Conservation (phyloP, 2,113 vertebrate species). For the Globicephala melas region DNA sequence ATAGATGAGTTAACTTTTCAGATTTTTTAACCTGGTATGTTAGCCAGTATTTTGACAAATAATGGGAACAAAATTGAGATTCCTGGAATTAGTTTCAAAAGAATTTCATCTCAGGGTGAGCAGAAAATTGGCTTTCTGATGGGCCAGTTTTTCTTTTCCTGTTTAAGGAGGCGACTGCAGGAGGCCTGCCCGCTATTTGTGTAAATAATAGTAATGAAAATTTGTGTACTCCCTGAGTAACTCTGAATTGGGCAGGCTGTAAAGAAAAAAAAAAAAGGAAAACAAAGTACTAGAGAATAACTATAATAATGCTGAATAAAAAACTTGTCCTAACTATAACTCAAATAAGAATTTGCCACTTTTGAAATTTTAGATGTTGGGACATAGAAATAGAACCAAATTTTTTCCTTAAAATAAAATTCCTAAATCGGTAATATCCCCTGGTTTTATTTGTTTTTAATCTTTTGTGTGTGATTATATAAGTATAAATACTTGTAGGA, state of each 20-base stretch:
- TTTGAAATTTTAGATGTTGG: background rate
- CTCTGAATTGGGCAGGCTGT: background rate
- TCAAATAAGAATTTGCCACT: background rate
- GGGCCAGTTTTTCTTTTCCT: background rate
- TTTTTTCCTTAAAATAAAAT: background rate
- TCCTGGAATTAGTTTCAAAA: background rate
- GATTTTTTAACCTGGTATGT: background rate
- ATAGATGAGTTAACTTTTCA: background rate
- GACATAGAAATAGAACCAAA: background rate
- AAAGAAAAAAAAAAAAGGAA: background rate
- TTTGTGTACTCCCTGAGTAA: background rate
- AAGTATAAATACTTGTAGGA: background rate
- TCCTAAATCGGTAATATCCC: background rate
- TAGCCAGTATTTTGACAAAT: background rate
- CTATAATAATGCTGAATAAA: background rate
- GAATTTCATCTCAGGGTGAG: background rate
- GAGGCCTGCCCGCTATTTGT: background rate
- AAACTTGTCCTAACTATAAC: background rate
- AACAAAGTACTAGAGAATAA: background rate
- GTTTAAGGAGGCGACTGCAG: background rate
- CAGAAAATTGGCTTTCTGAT: background rate
- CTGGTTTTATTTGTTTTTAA: background rate
- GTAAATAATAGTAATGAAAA: background rate
- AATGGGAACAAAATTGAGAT: background rate
- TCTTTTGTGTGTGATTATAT: background rate